phyloP scores from a whole-genome alignment of 2,113 vertebrate species.

The Procapra przewalskii region DNA sequence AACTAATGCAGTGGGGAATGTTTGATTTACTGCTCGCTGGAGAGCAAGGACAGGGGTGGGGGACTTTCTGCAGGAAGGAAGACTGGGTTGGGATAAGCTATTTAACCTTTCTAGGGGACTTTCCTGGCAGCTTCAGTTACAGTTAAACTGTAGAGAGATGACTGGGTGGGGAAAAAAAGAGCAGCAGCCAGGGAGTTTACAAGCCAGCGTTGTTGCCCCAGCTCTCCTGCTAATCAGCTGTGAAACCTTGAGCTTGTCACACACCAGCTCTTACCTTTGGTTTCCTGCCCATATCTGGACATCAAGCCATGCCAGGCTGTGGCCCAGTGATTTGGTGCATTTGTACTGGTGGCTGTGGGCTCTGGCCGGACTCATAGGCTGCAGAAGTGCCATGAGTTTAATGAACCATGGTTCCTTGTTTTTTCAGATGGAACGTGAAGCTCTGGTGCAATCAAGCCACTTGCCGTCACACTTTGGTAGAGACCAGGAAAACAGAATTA shows the following conservation, averaged over 20 bases:
- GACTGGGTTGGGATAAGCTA: neutral
- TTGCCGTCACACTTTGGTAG: neutral
- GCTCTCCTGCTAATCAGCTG: neutral
- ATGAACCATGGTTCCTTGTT: fast-evolving
- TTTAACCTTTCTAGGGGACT: neutral
- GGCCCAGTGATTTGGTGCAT: neutral
- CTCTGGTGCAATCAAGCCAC: neutral
- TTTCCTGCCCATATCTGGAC: neutral
- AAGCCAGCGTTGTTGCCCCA: fast-evolving
- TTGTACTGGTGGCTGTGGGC: neutral
- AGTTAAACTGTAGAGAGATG: neutral
- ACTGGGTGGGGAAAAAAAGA: neutral
- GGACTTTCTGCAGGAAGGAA: conserved; percentile 25
- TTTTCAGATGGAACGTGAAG: neutral
- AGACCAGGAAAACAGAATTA: conserved; percentile 36
- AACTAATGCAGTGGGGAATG: conserved; percentile 23
- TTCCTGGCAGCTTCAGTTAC: neutral
- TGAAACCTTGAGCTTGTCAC: neutral
- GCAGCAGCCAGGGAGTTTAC: neutral
- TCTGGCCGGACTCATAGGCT: neutral
- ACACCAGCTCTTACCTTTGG: neutral
- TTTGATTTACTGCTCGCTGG: conserved; percentile 39
- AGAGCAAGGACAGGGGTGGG: neutral
- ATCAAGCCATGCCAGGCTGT: fast-evolving
- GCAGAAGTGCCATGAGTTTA: neutral